A percentile compares a stretch with the other conserved stretches of the same genome.
These are phyloP conservation scores for Tetrapedia diversipes DNA, from an alignment of 2,888 invertebrate species.

Conservation along the genomic window DNA sequence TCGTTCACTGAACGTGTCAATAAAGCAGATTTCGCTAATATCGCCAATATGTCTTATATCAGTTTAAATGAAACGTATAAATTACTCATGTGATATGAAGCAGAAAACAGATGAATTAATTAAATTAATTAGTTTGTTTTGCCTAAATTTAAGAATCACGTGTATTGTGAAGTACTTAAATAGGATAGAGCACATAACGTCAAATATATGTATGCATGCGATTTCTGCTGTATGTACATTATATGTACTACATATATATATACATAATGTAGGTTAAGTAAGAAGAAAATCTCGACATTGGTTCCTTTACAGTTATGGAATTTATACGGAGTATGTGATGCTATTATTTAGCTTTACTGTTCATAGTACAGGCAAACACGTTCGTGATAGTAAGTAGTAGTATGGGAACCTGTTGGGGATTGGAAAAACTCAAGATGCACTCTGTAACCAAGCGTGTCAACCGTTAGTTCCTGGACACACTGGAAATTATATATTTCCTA, in stretches of 20 bases:
- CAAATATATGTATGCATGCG: no score
- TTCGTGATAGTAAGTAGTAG: slow-evolving; percentile 15
- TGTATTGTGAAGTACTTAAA: no score
- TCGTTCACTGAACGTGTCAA: no score
- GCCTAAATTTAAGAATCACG: no score
- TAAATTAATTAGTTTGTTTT: no score
- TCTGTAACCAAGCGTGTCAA: slow-evolving; percentile 48
- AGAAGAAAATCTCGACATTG: slow-evolving; percentile 9
- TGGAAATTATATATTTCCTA: slow-evolving; percentile 19
- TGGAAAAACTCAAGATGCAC: slow-evolving; percentile 51
- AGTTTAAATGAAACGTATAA: not conserved
- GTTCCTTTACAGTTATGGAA: not conserved
- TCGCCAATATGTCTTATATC: no score
- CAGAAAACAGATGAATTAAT: no score
- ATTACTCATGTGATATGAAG: no score
- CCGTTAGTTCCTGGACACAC: slow-evolving; percentile 52
- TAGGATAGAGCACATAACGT: no score
- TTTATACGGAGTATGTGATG: slow-evolving; percentile 22
- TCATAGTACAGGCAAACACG: not conserved
- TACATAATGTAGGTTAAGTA: not conserved
- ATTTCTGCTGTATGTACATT: no score
- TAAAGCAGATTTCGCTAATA: no score
- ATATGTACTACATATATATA: no score
- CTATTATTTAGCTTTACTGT: slow-evolving; percentile 26
- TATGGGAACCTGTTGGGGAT: slow-evolving; percentile 55